These are phyloP conservation scores for Falco naumanni DNA, from an alignment of 2,797 vertebrate species.

Conservation along the genomic window DNA sequence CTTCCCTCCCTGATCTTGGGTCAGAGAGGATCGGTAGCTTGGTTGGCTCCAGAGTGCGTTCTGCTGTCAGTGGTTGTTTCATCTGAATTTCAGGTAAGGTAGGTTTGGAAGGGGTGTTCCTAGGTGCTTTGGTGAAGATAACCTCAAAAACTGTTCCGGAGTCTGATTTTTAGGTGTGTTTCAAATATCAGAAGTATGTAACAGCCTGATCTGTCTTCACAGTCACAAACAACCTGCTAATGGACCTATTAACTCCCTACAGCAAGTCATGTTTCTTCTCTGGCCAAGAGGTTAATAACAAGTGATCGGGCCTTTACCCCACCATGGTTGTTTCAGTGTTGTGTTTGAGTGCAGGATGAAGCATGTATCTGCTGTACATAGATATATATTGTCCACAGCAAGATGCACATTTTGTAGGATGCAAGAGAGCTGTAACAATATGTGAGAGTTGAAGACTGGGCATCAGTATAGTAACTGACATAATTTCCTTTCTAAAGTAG, in stretches of 20 bases:
- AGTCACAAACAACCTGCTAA: background rate
- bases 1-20: background rate
- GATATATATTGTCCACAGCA: background rate
- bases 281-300: background rate
- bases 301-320: background rate
- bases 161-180: background rate
- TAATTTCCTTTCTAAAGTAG: constrained; percentile 36
- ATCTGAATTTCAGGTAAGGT: background rate
- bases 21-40: background rate
- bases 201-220: background rate
- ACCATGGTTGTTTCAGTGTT: rapidly evolving
- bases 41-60: background rate
- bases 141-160: background rate
- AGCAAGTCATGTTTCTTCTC: background rate
- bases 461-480: constrained; percentile 15
- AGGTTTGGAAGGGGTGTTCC: background rate
- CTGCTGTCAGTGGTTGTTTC: background rate
- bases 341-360: background rate
- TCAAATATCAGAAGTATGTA: background rate
- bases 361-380: background rate
- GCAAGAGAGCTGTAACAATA: background rate
- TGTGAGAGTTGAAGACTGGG: background rate
- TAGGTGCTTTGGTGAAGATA: background rate
- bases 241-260: background rate
- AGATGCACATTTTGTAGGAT: background rate